Base-by-base conservation (phyloP, 2,113 vertebrate species). In the Taxidea taxus region DNA sequence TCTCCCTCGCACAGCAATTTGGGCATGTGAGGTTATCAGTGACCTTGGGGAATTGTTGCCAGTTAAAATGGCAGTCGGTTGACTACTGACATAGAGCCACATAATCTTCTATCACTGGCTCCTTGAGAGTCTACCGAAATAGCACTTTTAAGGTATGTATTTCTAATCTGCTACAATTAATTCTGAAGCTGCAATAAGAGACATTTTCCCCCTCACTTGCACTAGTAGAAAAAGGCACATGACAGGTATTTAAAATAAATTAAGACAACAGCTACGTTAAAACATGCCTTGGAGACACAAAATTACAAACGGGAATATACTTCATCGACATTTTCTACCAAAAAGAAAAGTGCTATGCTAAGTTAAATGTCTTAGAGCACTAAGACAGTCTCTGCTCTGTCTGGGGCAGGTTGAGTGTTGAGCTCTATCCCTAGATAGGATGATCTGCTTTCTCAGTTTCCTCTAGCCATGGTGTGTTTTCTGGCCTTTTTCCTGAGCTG, bases 191-290 rank as follows among this genome's bases (percentile, higher is more conserved):
- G 13, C 20, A 51, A 13, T 56, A 77, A 86, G 39, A 91, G 62
- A 82, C 13, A 94, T 58, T 95, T 77, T 3, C 6, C 62, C 82
- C 62, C 27, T 60, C 44, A 82, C 78, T 87, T 94, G 66, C 9
- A 39, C 34, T 60, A 92, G 58, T 13, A 93, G 64, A 58, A 88
- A 89, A 87, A 93, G n/a, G 21, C 37, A 91, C 15, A n/a, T 49
- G 62, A 31, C 5, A 60, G 27, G 12, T 85, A 66, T 88, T 88
- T 91, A 62, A 96, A 90, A 58, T 68, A 87, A 93, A 80, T 80
- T 90, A 91, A 95, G 93, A 90, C 9, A 91, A 68, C 86, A 91
- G 37, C 78, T 90, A 83, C 6, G 3, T 20, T 91, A 58, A 97
- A 95, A 91, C 54, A 85, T 34, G 11, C 86, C 62, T 80, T 77